A percentile compares a stretch with the other conserved stretches of the same genome.
These are phyloP conservation scores for Salvator merianae DNA, from an alignment of 2,113 vertebrate genomes.

Conservation along the genomic window DNA sequence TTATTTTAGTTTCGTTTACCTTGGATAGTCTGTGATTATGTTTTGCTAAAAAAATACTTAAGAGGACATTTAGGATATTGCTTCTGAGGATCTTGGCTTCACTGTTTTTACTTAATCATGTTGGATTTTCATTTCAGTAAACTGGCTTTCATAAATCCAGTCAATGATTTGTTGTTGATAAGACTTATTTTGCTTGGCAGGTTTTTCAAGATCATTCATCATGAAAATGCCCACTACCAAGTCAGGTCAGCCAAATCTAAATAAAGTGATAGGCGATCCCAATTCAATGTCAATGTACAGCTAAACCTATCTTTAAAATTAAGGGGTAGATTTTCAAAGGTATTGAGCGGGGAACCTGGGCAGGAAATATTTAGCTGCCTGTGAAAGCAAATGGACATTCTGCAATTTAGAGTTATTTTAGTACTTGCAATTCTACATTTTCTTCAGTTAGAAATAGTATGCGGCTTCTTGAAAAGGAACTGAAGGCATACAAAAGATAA, in stretches of 20 bases:
- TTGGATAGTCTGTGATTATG: neutral
- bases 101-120: conserved; percentile 21
- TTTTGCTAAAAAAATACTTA: neutral
- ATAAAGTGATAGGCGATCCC: conserved; percentile 43
- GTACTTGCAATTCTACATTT: conserved; percentile 10
- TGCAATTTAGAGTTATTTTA: conserved; percentile 1
- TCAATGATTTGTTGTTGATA: conserved; percentile 32
- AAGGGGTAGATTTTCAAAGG: conserved; percentile 24
- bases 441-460: conserved; percentile 3
- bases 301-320: conserved; percentile 13
- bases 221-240: conserved; percentile 18
- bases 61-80: conserved; percentile 1
- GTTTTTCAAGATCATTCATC: conserved; percentile 7
- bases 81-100: conserved; percentile 3
- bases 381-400: conserved; percentile 5
- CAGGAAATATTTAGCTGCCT: conserved; percentile 20
- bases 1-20: neutral
- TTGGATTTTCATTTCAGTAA: conserved; percentile 23
- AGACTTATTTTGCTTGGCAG: conserved; percentile 35
- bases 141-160: conserved; percentile 18
- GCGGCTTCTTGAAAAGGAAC: neutral
- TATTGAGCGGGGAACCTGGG: neutral
- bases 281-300: neutral
- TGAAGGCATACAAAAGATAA: neutral
- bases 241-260: conserved; percentile 38